A percentile compares a stretch with the other conserved stretches of the same genome.
Evolutionary conservation across 2,113 vertebrate species (phyloP).

Genomic region (Tautogolabrus adspersus): DNA sequence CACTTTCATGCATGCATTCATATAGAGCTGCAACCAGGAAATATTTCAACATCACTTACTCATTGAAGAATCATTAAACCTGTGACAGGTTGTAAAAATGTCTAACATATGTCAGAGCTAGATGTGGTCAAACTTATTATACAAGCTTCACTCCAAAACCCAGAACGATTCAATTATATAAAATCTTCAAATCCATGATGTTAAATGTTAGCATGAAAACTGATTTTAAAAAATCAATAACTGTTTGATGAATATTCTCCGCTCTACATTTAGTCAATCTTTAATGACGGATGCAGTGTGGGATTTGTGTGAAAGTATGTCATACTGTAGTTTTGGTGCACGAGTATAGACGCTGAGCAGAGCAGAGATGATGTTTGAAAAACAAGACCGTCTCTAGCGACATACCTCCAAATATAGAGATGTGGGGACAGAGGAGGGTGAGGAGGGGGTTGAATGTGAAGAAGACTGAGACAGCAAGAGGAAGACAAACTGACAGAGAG

Average conservation of each 20-base stretch:
- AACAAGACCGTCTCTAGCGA: slow-evolving; percentile 49
- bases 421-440: slow-evolving; percentile 46
- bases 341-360: slow-evolving; percentile 10
- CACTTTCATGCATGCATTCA: not conserved
- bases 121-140: no score
- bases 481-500: slow-evolving; percentile 4
- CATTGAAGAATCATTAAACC: not conserved
- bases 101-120: no score
- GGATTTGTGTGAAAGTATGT: not conserved
- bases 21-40: not conserved
- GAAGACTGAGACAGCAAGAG: slow-evolving; percentile 19
- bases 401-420: slow-evolving; percentile 68
- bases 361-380: slow-evolving; percentile 33
- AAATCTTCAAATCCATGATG: no score
- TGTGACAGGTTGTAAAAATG: not conserved
- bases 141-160: no score
- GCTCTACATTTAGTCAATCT: not conserved
- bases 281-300: not conserved
- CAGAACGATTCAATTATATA: no score
- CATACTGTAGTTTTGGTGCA: slow-evolving; percentile 1
- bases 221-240: not conserved
- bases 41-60: no score
- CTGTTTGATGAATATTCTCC: not conserved
- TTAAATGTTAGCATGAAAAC: not conserved
- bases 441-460: not conserved